Percentiles rank a stretch among this genome's conserved stretches.
phyloP scores from a whole-genome alignment of 2,113 vertebrate species.

The Labrus mixtus region DNA sequence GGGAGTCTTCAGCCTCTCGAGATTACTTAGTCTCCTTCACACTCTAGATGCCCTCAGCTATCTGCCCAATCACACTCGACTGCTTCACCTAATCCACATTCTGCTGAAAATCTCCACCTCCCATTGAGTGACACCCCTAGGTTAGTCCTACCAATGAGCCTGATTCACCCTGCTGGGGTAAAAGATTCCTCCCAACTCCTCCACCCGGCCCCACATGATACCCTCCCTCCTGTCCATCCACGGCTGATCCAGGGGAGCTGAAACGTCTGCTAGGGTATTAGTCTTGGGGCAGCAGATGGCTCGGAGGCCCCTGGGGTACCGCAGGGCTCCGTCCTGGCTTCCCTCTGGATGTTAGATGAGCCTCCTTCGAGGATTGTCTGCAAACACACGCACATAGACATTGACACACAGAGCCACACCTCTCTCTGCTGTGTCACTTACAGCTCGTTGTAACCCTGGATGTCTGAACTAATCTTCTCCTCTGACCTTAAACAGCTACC shows the following conservation, averaged over 20 bases:
- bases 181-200: slow-evolving; percentile 51
- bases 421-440: slow-evolving; percentile 61
- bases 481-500: slow-evolving; percentile 67
- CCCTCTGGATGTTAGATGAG: slow-evolving; percentile 71
- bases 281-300: slow-evolving; percentile 78
- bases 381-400: slow-evolving; percentile 41
- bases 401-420: slow-evolving; percentile 52
- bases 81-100: slow-evolving; percentile 59
- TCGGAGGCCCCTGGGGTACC: slow-evolving; percentile 62
- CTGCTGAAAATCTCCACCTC: slow-evolving; percentile 58
- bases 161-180: slow-evolving; percentile 42
- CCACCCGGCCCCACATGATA: slow-evolving; percentile 23
- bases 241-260: slow-evolving; percentile 57
- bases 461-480: slow-evolving; percentile 68
- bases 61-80: slow-evolving; percentile 34
- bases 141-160: slow-evolving; percentile 34
- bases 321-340: slow-evolving; percentile 61
- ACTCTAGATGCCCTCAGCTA: slow-evolving; percentile 40
- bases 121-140: slow-evolving; percentile 47
- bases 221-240: slow-evolving; percentile 40
- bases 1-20: slow-evolving; percentile 1
- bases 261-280: slow-evolving; percentile 80
- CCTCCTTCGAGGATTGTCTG: slow-evolving; percentile 68
- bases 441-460: slow-evolving; percentile 47
- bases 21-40: slow-evolving; percentile 32